These are phyloP conservation scores for Cyprinodon variegatus DNA, from an alignment of 2,113 vertebrate genomes.

Conservation along the genomic window DNA sequence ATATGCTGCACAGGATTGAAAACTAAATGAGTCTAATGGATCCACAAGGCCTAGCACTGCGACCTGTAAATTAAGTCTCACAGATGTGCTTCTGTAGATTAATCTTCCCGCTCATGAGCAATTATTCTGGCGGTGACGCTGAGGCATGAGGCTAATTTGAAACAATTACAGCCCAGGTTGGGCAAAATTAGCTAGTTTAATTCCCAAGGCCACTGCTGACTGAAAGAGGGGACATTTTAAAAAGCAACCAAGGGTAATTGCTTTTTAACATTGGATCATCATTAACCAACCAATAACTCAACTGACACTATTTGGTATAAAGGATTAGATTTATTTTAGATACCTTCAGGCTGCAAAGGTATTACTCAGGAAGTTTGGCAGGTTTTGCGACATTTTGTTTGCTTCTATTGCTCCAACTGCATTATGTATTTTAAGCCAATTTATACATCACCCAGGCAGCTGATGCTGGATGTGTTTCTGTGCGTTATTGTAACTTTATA, in stretches of 20 bases:
- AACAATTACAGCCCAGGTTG: constrained; percentile 76
- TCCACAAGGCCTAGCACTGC: constrained; percentile 59
- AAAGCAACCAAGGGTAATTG: constrained; percentile 52
- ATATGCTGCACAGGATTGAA: constrained; percentile 45
- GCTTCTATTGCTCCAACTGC: not conserved
- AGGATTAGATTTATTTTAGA: not conserved
- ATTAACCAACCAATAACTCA: constrained; percentile 35
- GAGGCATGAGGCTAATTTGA: constrained; percentile 78
- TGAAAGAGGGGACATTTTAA: constrained; percentile 57
- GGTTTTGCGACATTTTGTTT: constrained; percentile 10
- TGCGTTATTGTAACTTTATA: not conserved
- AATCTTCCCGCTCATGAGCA: constrained; percentile 72
- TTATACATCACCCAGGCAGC: constrained; percentile 45
- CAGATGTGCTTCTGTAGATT: constrained; percentile 81
- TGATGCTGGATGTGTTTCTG: constrained; percentile 14
- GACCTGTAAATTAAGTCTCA: constrained; percentile 73
- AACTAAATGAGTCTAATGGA: constrained; percentile 63
- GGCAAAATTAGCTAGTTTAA: constrained; percentile 69
- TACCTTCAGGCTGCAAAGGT: constrained; percentile 1
- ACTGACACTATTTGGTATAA: constrained; percentile 2
- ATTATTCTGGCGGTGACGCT: constrained; percentile 66
- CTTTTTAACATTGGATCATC: constrained; percentile 42
- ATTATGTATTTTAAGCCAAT: constrained; percentile 31
- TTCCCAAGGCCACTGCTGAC: constrained; percentile 55
- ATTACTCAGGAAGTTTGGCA: not conserved